Conservation (phyloP, 1,140 invertebrate genomes). For the Gonioctena quinquepunctata region DNA sequence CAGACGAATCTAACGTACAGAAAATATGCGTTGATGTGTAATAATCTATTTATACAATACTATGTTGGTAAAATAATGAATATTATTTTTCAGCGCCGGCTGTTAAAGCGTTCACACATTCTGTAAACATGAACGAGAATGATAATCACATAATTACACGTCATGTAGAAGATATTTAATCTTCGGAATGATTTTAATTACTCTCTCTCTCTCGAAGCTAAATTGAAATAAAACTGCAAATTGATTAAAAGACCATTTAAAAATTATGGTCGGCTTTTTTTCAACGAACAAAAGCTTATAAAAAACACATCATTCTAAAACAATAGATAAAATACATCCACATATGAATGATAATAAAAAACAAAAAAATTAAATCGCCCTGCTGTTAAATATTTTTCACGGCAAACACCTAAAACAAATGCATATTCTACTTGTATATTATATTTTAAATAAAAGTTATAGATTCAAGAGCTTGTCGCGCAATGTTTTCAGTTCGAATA, state of each 20-base stretch:
- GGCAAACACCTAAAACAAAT: too few relatives aligned
- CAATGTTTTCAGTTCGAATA: too few relatives aligned
- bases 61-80: constrained; percentile 18
- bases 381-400: too few relatives aligned
- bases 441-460: too few relatives aligned
- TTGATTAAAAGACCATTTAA: neutral
- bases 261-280: too few relatives aligned
- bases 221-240: neutral
- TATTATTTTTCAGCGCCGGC: constrained; percentile 12
- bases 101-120: constrained; percentile 23
- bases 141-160: constrained; percentile 21
- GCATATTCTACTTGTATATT: too few relatives aligned
- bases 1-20: neutral
- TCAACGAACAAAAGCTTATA: neutral
- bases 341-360: too few relatives aligned
- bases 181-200: neutral
- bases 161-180: constrained; percentile 22
- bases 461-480: too few relatives aligned
- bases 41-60: constrained; percentile 21
- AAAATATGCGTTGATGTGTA: constrained; percentile 9
- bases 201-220: neutral
- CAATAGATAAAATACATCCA: too few relatives aligned
- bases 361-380: too few relatives aligned
- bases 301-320: neutral
- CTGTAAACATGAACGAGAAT: constrained; percentile 24